Percentiles rank a stretch among this genome's conserved stretches.
Conservation (phyloP, 2,113 vertebrate genomes). For the Aspidoscelis tigris region DNA sequence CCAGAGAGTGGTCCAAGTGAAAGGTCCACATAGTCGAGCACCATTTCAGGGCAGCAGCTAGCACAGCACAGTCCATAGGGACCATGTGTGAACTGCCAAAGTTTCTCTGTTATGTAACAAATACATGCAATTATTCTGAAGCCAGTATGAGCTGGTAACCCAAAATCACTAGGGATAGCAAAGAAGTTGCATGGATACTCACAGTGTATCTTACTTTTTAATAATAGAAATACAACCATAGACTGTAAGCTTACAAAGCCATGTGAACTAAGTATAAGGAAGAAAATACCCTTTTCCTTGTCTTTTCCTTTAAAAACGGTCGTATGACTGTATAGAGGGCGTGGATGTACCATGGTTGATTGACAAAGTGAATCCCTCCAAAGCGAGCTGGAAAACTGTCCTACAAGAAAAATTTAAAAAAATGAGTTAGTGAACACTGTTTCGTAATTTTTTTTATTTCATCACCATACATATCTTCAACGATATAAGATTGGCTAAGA, state of each 20-base stretch:
- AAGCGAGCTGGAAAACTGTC: conserved; percentile 98
- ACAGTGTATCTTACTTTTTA: neutral
- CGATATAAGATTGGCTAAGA: neutral
- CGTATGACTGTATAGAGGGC: conserved; percentile 97
- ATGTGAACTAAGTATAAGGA: conserved; percentile 34
- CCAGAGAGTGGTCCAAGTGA: too few relatives aligned
- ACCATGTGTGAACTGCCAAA: neutral
- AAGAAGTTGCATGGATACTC: too few relatives aligned
- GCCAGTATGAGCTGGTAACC: too few relatives aligned
- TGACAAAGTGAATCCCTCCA: conserved; percentile 98
- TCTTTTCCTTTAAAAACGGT: conserved; percentile 98
- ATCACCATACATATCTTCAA: neutral
- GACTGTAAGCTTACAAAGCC: conserved; percentile 12
- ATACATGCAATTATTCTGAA: neutral
- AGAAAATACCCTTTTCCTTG: conserved; percentile 91
- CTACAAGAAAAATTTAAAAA: conserved; percentile 71
- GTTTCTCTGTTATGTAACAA: neutral
- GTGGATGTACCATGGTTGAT: conserved; percentile 98
- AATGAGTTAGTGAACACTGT: neutral
- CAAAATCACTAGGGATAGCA: too few relatives aligned
- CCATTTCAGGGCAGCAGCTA: too few relatives aligned
- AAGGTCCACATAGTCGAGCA: too few relatives aligned
- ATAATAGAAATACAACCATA: neutral
- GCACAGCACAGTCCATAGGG: too few relatives aligned
- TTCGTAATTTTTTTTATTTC: neutral